Conservation (phyloP, 2,113 vertebrate genomes). For the Ptilonorhynchus violaceus region DNA sequence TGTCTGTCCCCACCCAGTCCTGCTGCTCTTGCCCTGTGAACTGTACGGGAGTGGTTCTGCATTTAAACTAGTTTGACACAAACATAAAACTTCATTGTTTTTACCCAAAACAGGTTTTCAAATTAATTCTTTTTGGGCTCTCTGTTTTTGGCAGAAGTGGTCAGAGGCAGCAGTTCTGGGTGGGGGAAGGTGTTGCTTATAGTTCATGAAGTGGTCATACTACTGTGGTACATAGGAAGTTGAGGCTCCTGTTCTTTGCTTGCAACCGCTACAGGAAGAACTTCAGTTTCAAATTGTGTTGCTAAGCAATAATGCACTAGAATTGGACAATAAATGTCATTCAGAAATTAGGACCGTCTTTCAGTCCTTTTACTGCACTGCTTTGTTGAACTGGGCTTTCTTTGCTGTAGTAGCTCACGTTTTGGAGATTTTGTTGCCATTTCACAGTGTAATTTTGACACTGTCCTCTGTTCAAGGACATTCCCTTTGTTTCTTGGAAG, state of each 20-base stretch:
- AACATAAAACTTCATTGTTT: background rate
- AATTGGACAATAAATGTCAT: background rate
- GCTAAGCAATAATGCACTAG: background rate
- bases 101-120: background rate
- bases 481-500: background rate
- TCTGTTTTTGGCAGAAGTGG: background rate
- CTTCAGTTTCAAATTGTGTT: background rate
- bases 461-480: background rate
- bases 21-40: background rate
- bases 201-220: background rate
- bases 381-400: background rate
- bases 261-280: background rate
- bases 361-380: background rate
- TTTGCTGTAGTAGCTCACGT: background rate
- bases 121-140: background rate
- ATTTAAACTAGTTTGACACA: background rate
- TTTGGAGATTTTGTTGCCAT: background rate
- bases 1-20: background rate
- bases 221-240: rapidly evolving
- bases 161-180: background rate
- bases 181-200: background rate
- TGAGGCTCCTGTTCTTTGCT: background rate
- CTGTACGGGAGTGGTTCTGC: background rate
- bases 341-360: background rate
- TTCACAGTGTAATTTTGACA: background rate